phyloP scores from a whole-genome alignment of 2,113 vertebrate species.

The Oxyruncus cristatus region DNA sequence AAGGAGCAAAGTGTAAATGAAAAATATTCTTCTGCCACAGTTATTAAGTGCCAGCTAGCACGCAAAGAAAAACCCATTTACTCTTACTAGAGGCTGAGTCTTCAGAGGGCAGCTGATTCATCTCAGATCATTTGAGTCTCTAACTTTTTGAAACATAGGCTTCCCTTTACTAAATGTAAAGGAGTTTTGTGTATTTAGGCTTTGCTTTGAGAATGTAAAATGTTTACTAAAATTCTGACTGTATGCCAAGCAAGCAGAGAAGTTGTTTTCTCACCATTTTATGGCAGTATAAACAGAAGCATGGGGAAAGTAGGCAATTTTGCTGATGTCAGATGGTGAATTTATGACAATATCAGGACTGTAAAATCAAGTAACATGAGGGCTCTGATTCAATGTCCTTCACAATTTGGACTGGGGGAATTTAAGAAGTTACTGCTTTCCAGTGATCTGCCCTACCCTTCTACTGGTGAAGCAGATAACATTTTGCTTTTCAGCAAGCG shows the following conservation, averaged over 20 bases:
- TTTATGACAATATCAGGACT: neutral
- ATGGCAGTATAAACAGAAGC: neutral
- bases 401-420: neutral
- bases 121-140: neutral
- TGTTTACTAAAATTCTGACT: neutral
- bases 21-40: slow-evolving; percentile 73
- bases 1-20: slow-evolving; percentile 72
- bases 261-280: neutral
- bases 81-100: slow-evolving; percentile 13
- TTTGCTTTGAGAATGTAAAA: slow-evolving; percentile 4
- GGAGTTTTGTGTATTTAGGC: neutral
- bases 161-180: neutral
- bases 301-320: neutral
- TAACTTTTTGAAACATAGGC: neutral
- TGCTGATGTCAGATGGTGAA: neutral
- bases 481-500: neutral
- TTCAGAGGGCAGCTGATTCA: slow-evolving; percentile 26
- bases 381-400: neutral
- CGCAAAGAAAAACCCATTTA: slow-evolving; percentile 37
- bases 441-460: neutral
- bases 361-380: neutral
- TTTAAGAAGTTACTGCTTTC: neutral
- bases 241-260: neutral
- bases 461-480: neutral
- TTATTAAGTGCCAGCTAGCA: slow-evolving; percentile 65